Conservation (phyloP, 2,888 invertebrate species). For the Itoplectis maculator region DNA sequence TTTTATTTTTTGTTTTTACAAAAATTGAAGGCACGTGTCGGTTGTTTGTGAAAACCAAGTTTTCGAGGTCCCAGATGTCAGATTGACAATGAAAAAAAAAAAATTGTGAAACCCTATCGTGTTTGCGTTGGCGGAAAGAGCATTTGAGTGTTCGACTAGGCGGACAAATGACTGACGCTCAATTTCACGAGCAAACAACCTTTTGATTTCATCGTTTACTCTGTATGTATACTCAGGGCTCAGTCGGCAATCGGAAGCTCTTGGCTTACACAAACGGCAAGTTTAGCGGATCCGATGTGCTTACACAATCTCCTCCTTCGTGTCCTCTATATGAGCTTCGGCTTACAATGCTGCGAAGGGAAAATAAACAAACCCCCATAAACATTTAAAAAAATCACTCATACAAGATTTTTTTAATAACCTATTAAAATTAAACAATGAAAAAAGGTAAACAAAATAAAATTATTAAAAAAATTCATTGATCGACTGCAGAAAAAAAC, state of each 20-base stretch:
- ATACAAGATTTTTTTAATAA: not conserved
- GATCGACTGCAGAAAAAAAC: no score
- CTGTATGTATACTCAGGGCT: constrained; percentile 3
- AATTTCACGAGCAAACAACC: constrained; percentile 10
- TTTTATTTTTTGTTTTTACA: no score
- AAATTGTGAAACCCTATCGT: no score
- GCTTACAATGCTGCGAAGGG: not conserved
- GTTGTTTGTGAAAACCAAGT: no score
- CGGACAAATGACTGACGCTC: not conserved
- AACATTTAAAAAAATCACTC: not conserved
- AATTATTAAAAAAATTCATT: no score
- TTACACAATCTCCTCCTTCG: not conserved
- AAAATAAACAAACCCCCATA: not conserved
- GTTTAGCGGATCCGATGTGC: not conserved
- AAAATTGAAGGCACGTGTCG: no score
- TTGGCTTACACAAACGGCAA: not conserved
- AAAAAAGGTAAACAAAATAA: not conserved
- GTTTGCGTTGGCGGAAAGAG: no score
- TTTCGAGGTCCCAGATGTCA: no score
- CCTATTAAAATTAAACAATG: not conserved
- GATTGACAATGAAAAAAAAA: no score
- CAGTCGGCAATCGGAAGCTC: not conserved
- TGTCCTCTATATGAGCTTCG: not conserved
- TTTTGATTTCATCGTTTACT: constrained; percentile 8
- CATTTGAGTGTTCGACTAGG: not conserved